Conservation (phyloP, 1,140 invertebrate genomes). For the Epicauta chinensis region DNA sequence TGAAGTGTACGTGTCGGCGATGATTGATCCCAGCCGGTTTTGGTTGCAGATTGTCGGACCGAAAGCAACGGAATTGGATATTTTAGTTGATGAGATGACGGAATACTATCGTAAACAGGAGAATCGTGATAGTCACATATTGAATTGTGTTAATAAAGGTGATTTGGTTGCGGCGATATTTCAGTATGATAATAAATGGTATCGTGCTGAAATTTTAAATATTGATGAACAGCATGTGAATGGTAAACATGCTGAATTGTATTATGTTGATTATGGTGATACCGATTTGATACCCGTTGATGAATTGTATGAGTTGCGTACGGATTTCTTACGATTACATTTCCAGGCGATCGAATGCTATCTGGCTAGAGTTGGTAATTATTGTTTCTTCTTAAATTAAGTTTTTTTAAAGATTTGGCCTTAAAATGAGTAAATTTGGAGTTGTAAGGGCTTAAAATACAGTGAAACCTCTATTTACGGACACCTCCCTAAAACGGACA, state of each 20-base stretch:
- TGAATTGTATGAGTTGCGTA: slow-evolving; percentile 60
- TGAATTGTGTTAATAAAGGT: slow-evolving; percentile 53
- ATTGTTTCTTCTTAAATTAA: no score
- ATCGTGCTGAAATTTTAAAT: slow-evolving; percentile 51
- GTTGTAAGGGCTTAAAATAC: no score
- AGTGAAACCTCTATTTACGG: no score
- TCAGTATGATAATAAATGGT: slow-evolving; percentile 67
- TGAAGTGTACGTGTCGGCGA: slow-evolving; percentile 76
- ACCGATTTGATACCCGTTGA: slow-evolving; percentile 54
- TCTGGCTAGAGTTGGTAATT: slow-evolving; percentile 58
- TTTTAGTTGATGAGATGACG: slow-evolving; percentile 70
- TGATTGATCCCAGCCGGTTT: slow-evolving; percentile 70
- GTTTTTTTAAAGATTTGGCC: no score
- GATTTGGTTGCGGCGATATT: slow-evolving; percentile 76
- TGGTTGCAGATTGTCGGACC: slow-evolving; percentile 75
- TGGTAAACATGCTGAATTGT: slow-evolving; percentile 55
- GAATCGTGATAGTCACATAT: slow-evolving; percentile 53
- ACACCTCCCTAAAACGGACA: no score
- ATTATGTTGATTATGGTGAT: slow-evolving; percentile 79
- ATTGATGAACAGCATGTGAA: slow-evolving; percentile 51
- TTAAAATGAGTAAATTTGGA: no score
- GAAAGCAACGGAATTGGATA: slow-evolving; percentile 62
- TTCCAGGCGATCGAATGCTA: slow-evolving; percentile 76
- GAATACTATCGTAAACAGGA: slow-evolving; percentile 62
- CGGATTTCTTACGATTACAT: slow-evolving; percentile 65